Base-by-base conservation (phyloP, 2,113 vertebrate species). In the Fregetta grallaria region DNA sequence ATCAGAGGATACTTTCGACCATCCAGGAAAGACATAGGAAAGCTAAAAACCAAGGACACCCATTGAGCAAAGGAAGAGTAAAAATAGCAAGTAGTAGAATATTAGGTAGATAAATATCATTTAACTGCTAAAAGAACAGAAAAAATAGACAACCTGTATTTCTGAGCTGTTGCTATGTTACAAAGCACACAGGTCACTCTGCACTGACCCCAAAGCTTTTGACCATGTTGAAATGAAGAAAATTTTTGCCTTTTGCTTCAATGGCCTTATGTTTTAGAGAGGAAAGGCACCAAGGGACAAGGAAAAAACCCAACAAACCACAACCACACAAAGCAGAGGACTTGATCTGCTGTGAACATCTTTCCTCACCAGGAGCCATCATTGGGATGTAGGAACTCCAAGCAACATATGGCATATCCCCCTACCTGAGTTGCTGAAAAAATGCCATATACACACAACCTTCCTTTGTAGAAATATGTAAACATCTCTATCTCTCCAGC, bases 401-500 rank as follows among this genome's bases (percentile, higher is more conserved):
- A 52, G 30, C 1, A 67, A 52, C 14, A 20, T 30, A 34, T 0
- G 2, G 3, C 21, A 42, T 44, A 42, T 38, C 38, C 16, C 4
- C 42, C 38, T 38, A 88, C 34, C 49, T 47, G 52, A 80, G 29
- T 5, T 59, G 42, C 21, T 72, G 63, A 87, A 94, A 67, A 86
- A 61, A 13, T 65, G 20, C 9, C 7, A 7, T 47, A 22, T 8
- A 53, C 21, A 67, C 21, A 52, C 38, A 85, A 75, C 2, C 1
- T 23, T 42, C 36, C 32, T 91, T 74, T 87, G 29, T 18, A 73
- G 70, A 87, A 92, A 91, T n/a, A 70, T 15, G 18, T 50, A 76
- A 90, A 82, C 1, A 40, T 42, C 20, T 90, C 62, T 62, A 40
- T 36, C 59, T 34, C 36, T 38, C 72, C 59, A 82, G 10, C 9